Evolutionary conservation across 1,140 invertebrate species (phyloP).

Genomic region (Ceratosolen fusciceps): DNA sequence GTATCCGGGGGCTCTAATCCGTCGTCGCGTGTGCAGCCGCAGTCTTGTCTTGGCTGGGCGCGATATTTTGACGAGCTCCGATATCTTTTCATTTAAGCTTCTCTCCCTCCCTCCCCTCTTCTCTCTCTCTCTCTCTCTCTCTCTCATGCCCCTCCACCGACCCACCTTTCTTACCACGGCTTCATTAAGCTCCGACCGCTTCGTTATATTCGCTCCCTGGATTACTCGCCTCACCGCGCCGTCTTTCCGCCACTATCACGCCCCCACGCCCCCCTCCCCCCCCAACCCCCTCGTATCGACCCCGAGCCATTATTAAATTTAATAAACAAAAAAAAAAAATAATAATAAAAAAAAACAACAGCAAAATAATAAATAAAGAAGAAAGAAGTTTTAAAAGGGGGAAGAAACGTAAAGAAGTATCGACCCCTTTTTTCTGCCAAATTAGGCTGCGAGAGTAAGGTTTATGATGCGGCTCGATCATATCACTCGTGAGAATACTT

Average conservation of each 20-base stretch:
- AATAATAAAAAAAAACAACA: too few relatives aligned
- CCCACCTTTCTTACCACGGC: neutral
- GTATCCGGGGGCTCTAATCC: neutral
- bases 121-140: too few relatives aligned
- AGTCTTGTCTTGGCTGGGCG: neutral
- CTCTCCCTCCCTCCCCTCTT: neutral
- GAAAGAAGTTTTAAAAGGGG: too few relatives aligned
- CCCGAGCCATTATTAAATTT: constrained; percentile 23
- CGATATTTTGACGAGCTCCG: constrained; percentile 32
- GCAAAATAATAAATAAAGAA: too few relatives aligned
- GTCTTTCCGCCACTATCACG: too few relatives aligned
- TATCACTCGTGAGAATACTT: too few relatives aligned
- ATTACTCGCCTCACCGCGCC: constrained; percentile 13
- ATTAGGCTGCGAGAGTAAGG: too few relatives aligned
- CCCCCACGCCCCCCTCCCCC: too few relatives aligned
- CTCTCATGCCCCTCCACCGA: constrained; percentile 4
- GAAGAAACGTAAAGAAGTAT: too few relatives aligned
- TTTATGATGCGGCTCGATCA: too few relatives aligned
- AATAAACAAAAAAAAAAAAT: neutral
- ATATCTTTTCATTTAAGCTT: constrained; percentile 36
- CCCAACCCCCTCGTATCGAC: too few relatives aligned
- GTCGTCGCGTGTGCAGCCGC: neutral
- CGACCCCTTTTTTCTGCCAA: too few relatives aligned
- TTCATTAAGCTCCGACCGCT: constrained; percentile 9
- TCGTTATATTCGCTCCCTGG: constrained; percentile 23